These are phyloP conservation scores for Dallia pectoralis DNA, from an alignment of 2,797 vertebrate species.

Conservation along the genomic window DNA sequence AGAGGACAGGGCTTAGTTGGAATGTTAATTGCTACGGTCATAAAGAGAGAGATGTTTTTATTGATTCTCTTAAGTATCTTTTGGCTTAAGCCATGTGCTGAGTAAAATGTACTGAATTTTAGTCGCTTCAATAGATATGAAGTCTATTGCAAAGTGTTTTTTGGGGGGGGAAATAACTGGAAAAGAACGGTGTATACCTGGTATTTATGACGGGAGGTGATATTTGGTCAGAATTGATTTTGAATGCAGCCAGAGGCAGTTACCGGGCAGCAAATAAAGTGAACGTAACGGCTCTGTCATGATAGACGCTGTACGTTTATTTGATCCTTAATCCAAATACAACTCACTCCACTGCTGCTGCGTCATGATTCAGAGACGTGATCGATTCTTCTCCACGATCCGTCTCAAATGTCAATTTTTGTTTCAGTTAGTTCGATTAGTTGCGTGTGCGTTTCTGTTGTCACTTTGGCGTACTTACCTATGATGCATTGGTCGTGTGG, in stretches of 20 bases:
- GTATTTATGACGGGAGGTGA: neutral
- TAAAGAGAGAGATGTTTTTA: neutral
- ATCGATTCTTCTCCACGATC: too few relatives aligned
- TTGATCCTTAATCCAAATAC: too few relatives aligned
- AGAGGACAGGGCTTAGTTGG: conserved; percentile 1
- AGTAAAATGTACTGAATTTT: neutral
- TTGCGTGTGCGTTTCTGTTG: too few relatives aligned
- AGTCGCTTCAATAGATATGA: too few relatives aligned
- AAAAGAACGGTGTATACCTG: neutral
- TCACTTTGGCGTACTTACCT: too few relatives aligned
- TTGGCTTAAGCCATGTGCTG: neutral
- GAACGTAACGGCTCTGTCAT: neutral
- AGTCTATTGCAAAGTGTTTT: too few relatives aligned
- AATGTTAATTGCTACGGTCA: conserved; percentile 17
- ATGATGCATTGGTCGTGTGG: too few relatives aligned
- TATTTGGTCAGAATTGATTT: neutral
- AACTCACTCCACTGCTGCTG: too few relatives aligned
- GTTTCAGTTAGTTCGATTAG: too few relatives aligned
- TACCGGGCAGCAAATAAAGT: neutral
- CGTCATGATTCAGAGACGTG: too few relatives aligned
- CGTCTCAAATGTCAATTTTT: too few relatives aligned
- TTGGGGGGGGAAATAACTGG: neutral
- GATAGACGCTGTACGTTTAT: too few relatives aligned
- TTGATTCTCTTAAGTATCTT: neutral
- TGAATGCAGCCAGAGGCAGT: neutral